These are phyloP conservation scores for Apodemia zela DNA, from an alignment of 2,888 invertebrate species.

Conservation along the genomic window DNA sequence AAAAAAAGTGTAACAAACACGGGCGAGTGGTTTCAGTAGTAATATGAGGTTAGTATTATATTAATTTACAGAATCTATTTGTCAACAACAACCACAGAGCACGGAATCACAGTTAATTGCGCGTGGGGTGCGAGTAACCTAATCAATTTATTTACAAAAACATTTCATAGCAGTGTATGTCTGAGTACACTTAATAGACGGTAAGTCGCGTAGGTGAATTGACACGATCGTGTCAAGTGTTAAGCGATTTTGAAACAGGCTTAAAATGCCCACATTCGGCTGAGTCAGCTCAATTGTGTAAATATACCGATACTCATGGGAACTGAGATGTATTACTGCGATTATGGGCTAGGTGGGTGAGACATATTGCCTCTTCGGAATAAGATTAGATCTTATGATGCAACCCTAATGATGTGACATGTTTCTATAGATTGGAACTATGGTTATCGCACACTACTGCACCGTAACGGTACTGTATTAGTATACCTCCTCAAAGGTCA, in stretches of 20 bases:
- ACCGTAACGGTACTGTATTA: too few relatives aligned
- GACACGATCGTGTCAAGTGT: conserved; percentile 63
- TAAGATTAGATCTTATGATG: neutral
- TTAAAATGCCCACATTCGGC: conserved; percentile 36
- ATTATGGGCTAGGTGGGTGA: conserved; percentile 10
- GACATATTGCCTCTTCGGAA: conserved; percentile 10
- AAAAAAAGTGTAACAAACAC: too few relatives aligned
- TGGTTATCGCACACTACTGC: too few relatives aligned
- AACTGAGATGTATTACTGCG: conserved; percentile 9
- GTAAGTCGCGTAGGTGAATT: conserved; percentile 47
- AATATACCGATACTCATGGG: conserved; percentile 23
- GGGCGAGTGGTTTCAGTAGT: too few relatives aligned
- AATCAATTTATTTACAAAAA: neutral
- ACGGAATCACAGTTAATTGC: too few relatives aligned
- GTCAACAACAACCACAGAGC: too few relatives aligned
- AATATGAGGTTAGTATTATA: too few relatives aligned
- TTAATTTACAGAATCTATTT: too few relatives aligned
- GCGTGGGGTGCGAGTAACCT: too few relatives aligned
- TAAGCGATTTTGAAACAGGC: conserved; percentile 34
- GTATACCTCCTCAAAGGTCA: too few relatives aligned
- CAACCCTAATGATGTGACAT: neutral
- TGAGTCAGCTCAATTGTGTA: conserved; percentile 40
- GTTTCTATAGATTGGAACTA: neutral
- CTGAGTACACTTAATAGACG: conserved; percentile 9
- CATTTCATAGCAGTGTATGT: neutral